Evolutionary conservation across 2,113 vertebrate species (phyloP), one percentile per base, ranked within the genome.

Genomic region (Marcusenius ussheri): DNA sequence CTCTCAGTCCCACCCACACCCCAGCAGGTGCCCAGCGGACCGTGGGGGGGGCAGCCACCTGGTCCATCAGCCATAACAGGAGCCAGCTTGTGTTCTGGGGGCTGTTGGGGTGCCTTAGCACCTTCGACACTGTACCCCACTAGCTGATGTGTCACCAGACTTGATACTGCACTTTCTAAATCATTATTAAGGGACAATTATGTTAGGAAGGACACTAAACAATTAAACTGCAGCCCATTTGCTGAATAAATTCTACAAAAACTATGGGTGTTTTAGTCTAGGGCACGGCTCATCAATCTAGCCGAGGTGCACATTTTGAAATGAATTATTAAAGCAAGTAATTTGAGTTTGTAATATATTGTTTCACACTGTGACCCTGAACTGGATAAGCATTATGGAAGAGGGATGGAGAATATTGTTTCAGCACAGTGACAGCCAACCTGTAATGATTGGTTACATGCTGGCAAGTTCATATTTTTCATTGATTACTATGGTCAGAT

Each of bases 311-410:
- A 42, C 74, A 80, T 17, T 80, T 80, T 80, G 74, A 42, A 80
- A 19, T 80, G 74, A 80, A 80, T 80, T 80, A 80, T 80, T 80
- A 80, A 80, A 80, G 74, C 74, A 39, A 80, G 74, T 80, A 80
- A 80, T 80, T 80, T 80, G 74, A 80, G 74, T 80, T 80, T 21
- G 74, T 39, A 80, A 80, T 80, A 80, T 80, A 80, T 80, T 80
- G 74, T 80, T 80, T 80, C 74, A 80, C 74, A 39, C 35, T 5
- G 74, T 80, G 74, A 80, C 74, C 74, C 74, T 80, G 74, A 80
- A 80, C 74, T 80, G 74, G 74, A 80, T 80, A 80, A 80, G 74
- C 35, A 42, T 80, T 80, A 42, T 80, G 74, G 74, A 42, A 80
- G 74, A 80, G 31, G 74, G 74, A 80, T 80, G 74, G 74, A 80